Evolutionary conservation across 2,888 invertebrate genomes (phyloP).

Genomic region (Linhomoeus sp.): DNA sequence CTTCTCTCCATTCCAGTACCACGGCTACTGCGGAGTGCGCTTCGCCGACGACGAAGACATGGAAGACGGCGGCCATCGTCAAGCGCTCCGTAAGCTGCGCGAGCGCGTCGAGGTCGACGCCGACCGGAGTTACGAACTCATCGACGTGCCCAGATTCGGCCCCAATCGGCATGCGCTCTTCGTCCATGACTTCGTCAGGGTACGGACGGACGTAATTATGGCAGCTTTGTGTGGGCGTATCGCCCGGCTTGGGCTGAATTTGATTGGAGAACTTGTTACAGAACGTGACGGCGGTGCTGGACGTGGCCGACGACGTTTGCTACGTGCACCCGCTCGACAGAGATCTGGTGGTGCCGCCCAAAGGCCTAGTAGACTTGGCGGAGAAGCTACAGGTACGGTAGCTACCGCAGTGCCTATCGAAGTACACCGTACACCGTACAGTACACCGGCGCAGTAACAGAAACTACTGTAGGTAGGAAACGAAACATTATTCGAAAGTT

Average conservation of each 20-base stretch:
- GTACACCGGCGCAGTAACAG: too few relatives aligned
- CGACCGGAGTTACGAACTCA: conserved; percentile 52
- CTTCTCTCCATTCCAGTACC: too few relatives aligned
- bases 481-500: too few relatives aligned
- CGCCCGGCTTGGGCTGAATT: too few relatives aligned
- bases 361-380: conserved; percentile 54
- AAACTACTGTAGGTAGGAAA: too few relatives aligned
- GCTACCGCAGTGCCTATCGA: not conserved
- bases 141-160: conserved; percentile 62
- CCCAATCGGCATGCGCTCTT: conserved; percentile 62
- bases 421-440: too few relatives aligned
- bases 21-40: too few relatives aligned
- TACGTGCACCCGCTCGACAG: conserved; percentile 75
- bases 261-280: conserved; percentile 16
- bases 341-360: conserved; percentile 52
- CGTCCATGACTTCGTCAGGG: conserved; percentile 70
- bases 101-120: conserved; percentile 21
- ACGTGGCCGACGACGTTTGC: conserved; percentile 51
- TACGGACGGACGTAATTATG: too few relatives aligned
- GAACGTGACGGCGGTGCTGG: conserved; percentile 56
- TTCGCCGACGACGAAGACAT: too few relatives aligned
- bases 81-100: too few relatives aligned
- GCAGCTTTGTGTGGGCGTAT: too few relatives aligned
- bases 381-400: conserved; percentile 50
- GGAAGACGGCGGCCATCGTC: too few relatives aligned